Percentiles rank a stretch among this genome's conserved stretches.
phyloP scores from a whole-genome alignment of 1,140 invertebrate species.

The Cyclargus thomasi region DNA sequence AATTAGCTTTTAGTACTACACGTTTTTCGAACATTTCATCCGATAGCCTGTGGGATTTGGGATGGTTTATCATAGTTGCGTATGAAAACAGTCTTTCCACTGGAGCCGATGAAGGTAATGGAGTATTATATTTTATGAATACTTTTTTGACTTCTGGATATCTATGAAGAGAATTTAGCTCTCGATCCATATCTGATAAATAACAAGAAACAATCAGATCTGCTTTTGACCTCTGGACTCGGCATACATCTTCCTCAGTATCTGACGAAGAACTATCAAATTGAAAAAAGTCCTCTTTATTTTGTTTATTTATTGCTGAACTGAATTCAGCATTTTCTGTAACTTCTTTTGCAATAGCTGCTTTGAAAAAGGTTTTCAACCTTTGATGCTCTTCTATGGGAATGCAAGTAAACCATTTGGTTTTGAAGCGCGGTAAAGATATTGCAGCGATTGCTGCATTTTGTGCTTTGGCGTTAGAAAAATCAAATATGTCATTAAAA shows the following conservation, averaged over 20 bases:
- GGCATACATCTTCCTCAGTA: no score
- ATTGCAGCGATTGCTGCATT: conserved; percentile 20
- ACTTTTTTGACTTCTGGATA: conserved; percentile 31
- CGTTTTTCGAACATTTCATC: conserved; percentile 31
- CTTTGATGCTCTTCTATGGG: conserved; percentile 16
- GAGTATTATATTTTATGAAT: conserved; percentile 40
- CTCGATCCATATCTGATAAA: no score
- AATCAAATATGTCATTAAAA: conserved; percentile 21
- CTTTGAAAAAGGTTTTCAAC: conserved; percentile 17
- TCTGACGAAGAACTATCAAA: no score
- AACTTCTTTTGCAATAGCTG: conserved; percentile 19
- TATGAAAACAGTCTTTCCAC: conserved; percentile 43
- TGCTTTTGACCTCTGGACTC: no score
- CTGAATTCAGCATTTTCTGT: conserved; percentile 10
- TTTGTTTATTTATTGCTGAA: not conserved
- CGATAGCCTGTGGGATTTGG: conserved; percentile 30
- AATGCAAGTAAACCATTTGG: conserved; percentile 24
- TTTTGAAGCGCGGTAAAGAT: not conserved
- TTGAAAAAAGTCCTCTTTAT: no score
- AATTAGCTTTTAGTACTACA: conserved; percentile 26
- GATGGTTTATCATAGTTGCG: conserved; percentile 35
- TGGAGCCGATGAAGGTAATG: conserved; percentile 39
- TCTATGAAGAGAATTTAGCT: conserved; percentile 5
- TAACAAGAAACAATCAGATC: no score
- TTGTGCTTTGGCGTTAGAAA: conserved; percentile 18